A percentile compares a stretch with the other conserved stretches of the same genome.
These are phyloP conservation scores for Hippolais icterina DNA, from an alignment of 2,113 vertebrate genomes.

Conservation along the genomic window DNA sequence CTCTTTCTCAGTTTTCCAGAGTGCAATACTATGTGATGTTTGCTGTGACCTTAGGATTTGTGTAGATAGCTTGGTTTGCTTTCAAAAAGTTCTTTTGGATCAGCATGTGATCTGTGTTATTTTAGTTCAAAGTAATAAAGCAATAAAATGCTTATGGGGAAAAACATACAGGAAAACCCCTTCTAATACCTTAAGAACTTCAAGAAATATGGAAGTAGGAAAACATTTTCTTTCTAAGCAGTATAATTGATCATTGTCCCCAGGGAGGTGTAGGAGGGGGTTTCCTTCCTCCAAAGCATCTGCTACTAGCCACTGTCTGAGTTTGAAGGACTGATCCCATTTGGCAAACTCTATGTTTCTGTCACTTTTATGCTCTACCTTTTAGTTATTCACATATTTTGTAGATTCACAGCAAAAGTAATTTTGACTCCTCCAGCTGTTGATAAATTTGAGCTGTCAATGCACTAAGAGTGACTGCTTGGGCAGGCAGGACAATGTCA, in stretches of 20 bases:
- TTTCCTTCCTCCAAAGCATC: constrained; percentile 37
- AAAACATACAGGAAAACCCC: background rate
- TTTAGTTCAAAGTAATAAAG: constrained; percentile 3
- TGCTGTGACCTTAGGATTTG: background rate
- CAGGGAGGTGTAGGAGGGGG: background rate
- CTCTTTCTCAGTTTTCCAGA: background rate
- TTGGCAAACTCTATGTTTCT: constrained; percentile 21
- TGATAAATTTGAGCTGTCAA: constrained; percentile 40
- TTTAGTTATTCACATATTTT: constrained; percentile 26
- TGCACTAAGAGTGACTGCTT: background rate
- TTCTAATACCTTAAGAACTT: background rate
- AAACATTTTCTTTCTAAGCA: constrained; percentile 18
- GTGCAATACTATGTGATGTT: background rate
- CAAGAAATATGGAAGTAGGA: background rate
- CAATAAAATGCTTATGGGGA: background rate
- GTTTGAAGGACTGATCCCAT: constrained; percentile 24
- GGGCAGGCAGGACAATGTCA: background rate
- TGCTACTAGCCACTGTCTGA: constrained; percentile 27
- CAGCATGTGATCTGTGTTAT: background rate
- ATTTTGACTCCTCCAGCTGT: constrained; percentile 53
- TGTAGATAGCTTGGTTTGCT: background rate
- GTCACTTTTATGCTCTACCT: constrained; percentile 30
- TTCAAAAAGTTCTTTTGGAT: constrained; percentile 12
- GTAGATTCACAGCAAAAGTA: background rate
- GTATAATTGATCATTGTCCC: constrained; percentile 46